Evolutionary conservation across 1,140 invertebrate species (phyloP), one percentile per base, ranked within the genome.

Genomic region (Neuroterus valhalla): DNA sequence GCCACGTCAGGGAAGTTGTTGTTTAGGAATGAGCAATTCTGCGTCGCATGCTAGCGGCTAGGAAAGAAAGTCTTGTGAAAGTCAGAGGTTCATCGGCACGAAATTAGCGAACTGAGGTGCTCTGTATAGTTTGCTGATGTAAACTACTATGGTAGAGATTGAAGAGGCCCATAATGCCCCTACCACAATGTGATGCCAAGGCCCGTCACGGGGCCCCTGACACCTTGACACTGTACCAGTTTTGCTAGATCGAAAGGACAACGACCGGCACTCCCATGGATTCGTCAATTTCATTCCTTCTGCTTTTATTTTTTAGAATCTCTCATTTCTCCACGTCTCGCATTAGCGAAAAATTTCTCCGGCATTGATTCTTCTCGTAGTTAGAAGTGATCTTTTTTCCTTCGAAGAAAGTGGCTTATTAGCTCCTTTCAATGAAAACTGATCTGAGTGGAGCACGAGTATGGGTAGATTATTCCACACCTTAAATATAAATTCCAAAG

Each of bases 151-250:
- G 66, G 69, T 55, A 55, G 42, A 45, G 67, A 69, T 2, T 14
- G 42, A 48, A 38, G 23, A 62, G 45, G 42, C 26, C 38, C 55
- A 52, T 15, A 15, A 52, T 73, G 68, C 52, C 50, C 70, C 43
- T n/a, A 38, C 23, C 44, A 26, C n/a, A 69, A 76, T 66, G 66
- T n/a, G 43, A 71, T 43, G 26, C 2, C 21, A 17, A 23, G 15
- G 52, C 75, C 68, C 68, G 74, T 44, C 19, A 68, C 52, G 55
- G 55, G 75, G 62, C 52, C 71, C 50, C 69, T 50, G 72, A 71
- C 79, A 83, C 82, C 85, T 87, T 86, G 85, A 87, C 85, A 87
- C 83, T 87, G 85, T 86, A 83, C 83, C 84, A 86, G 81, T 87
- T 87, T 87, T 78, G 72, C 77, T 78, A 80, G 55, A 62, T 52